Base-by-base conservation (phyloP, 2,888 invertebrate species). In the Ophraella communa region DNA sequence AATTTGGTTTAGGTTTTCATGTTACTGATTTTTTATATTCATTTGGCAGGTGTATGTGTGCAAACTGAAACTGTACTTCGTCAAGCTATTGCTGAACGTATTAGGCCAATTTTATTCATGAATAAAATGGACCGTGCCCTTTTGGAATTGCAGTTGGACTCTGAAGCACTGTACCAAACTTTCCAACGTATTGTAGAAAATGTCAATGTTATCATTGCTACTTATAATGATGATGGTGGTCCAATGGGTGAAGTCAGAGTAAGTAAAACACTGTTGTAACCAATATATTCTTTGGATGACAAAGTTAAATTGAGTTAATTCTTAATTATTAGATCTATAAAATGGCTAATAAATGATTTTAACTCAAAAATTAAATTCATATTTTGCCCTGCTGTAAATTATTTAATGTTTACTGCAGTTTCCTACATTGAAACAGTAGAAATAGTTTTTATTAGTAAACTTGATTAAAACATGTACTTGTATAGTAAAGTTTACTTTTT, bases 121-220 rank as follows among this genome's bases (percentile, higher is more conserved):
- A 99, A 99, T 93, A 99, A 99, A 87, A 98, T 99, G 98, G 99
- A 99, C 87, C 93, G 99, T 76, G 99, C 99, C 74, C 88, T 99
- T 66, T 87, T 99, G 39, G 99, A 99, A 84, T 86, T 99, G 80
- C 98, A 99, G 82, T 85, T 98, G 77, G 98, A 95, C 68, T 90
- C 93, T 71, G 99, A 99, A 84, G 96, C 97, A 81, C 87, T 99
- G 62, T 99, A 95, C 86, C 99, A 99, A 85, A 97, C 95, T 78
- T 99, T 99, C 91, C 97, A 97, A 85, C 94, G 98, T 87, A 98
- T 98, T 81, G 97, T 99, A 77, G 99, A 99, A 85, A 98, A 97
- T 81, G 96, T 99, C 60, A 99, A 99, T 87, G 99, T 99, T 72
- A 99, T 99, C 83, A 98, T 99, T 80, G 97, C 98, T 74, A 99